Conservation (phyloP, 2,888 invertebrate genomes). For the Leptodirus hochenwartii region DNA sequence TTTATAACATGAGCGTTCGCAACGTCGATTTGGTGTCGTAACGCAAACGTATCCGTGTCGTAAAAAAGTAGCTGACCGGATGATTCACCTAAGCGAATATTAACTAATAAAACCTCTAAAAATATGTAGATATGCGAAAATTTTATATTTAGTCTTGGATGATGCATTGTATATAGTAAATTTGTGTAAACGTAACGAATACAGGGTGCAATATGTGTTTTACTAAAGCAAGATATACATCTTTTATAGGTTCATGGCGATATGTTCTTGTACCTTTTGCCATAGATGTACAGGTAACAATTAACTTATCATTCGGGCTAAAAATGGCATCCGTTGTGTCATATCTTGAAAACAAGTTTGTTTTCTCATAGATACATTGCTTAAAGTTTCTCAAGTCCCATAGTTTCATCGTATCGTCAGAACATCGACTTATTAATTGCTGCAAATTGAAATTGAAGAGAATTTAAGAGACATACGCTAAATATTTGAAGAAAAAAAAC, state of each 20-base stretch:
- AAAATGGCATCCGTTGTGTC: constrained; percentile 68
- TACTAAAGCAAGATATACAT: too few relatives aligned
- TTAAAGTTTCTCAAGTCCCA: constrained; percentile 85
- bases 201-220: too few relatives aligned
- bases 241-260: too few relatives aligned
- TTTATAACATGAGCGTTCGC: constrained; percentile 72
- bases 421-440: constrained; percentile 60
- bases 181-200: too few relatives aligned
- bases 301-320: constrained; percentile 81
- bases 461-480: too few relatives aligned
- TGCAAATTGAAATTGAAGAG: too few relatives aligned
- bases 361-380: constrained; percentile 49
- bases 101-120: too few relatives aligned
- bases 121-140: too few relatives aligned
- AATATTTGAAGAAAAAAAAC: too few relatives aligned
- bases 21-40: constrained; percentile 56
- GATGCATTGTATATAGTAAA: too few relatives aligned
- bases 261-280: constrained; percentile 44
- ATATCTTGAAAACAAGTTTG: constrained; percentile 56
- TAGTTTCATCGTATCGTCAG: constrained; percentile 86
- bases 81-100: constrained; percentile 22
- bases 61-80: constrained; percentile 62
- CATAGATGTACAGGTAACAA: constrained; percentile 76
- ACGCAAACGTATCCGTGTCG: constrained; percentile 55
- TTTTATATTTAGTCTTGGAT: too few relatives aligned